Evolutionary conservation across 2,797 vertebrate species (phyloP), one percentile per base, ranked within the genome.

Genomic region (Cuniculus paca): DNA sequence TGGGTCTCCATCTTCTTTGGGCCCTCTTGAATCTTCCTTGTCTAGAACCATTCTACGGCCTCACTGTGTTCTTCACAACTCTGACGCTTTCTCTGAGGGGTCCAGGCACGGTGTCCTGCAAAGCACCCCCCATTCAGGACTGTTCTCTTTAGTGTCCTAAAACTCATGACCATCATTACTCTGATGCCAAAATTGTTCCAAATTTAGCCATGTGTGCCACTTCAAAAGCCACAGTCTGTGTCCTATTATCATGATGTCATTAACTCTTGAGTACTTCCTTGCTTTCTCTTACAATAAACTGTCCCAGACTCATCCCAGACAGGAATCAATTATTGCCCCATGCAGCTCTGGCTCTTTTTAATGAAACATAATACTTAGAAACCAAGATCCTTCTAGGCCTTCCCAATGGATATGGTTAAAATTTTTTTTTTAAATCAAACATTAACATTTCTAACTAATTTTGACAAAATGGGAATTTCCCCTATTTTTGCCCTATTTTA

Each of bases 381-480:
- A 65, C 61, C 50, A 83, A 72, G 48, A 80, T 70, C 14, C 48
- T 50, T 52, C 34, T 42, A 84, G 34, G 13, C 8, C 52, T n/a
- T 91, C 92, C 60, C 28, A 45, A 72, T 24, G 20, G n/a, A 13
- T 26, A 68, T 26, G 75, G 20, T 20, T 56, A 39, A 45, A n/a
- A 50, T 60, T 60, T 58, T 58, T 58, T 58, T 52, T 79, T 78
- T 75, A 36, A 56, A 5, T 81, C 45, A 20, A 70, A 72, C n/a
- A n/a, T 72, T 91, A 80, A 17, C 34, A 74, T 56, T 88, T 95
- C 60, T 85, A 63, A 52, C 16, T 39, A 87, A 90, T 82, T 60
- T 61, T 42, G 90, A 26, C 14, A 50, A 39, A 19, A 58, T 16
- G 24, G 4, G 24, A 75, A 28, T 48, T 82, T 89, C 42, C 54